A percentile compares a stretch with the other conserved stretches of the same genome.
These are phyloP conservation scores for Machimus atricapillus DNA, from an alignment of 2,888 invertebrate species.

Conservation along the genomic window DNA sequence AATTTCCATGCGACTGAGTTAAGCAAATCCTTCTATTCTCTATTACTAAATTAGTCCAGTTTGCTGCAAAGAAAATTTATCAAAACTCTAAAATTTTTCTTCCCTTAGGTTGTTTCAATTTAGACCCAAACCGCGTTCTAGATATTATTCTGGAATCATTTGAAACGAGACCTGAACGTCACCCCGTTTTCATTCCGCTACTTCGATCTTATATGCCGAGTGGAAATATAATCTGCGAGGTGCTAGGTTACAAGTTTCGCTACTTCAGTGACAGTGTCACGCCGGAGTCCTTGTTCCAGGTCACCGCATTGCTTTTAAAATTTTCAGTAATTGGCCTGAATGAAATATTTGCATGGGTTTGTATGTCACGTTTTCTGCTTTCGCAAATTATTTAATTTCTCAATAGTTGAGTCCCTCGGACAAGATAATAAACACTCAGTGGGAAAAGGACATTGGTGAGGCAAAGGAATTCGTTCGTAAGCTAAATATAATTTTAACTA, in stretches of 20 bases:
- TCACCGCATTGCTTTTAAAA: constrained; percentile 90
- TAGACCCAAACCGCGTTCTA: constrained; percentile 97
- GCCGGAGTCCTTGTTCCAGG: constrained; percentile 84
- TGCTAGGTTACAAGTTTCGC: constrained; percentile 91
- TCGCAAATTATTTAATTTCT: constrained; percentile 41
- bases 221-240: constrained; percentile 87
- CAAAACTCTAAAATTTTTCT: not conserved
- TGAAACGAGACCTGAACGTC: constrained; percentile 83
- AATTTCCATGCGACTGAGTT: no score
- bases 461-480: constrained; percentile 90
- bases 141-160: constrained; percentile 97
- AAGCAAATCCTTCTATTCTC: no score
- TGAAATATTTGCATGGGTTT: constrained; percentile 91
- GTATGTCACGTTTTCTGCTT: constrained; percentile 42
- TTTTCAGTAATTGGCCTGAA: constrained; percentile 84
- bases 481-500: constrained; percentile 81
- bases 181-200: constrained; percentile 84
- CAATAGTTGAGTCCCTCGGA: constrained; percentile 84
- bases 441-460: constrained; percentile 81
- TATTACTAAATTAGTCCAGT: not conserved
- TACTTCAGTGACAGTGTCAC: constrained; percentile 71
- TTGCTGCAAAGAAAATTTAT: not conserved
- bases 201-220: constrained; percentile 89
- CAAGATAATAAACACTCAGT: constrained; percentile 77
- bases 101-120: constrained; percentile 90